Conservation (phyloP, 2,113 vertebrate species). For the Pimephales promelas region DNA sequence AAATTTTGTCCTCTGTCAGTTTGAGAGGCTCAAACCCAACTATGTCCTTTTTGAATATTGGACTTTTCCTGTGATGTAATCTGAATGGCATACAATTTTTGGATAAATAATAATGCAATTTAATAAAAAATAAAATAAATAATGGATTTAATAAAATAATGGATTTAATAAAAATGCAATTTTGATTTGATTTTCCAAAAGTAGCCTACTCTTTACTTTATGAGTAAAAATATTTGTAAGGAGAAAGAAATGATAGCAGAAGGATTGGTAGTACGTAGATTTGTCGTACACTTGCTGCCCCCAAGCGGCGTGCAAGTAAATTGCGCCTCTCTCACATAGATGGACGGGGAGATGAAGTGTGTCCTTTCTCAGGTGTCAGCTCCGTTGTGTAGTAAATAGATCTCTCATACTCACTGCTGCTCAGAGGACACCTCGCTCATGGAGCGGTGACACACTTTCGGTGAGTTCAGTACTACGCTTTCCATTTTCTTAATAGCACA, state of each 20-base stretch:
- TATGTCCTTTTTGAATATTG: too few relatives aligned
- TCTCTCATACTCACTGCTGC: constrained; percentile 7
- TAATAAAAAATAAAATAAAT: too few relatives aligned
- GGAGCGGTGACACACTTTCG: constrained; percentile 48
- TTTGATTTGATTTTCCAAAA: not conserved
- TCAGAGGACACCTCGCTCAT: constrained; percentile 43
- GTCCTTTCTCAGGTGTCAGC: constrained; percentile 37
- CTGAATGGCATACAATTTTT: too few relatives aligned
- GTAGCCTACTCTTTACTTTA: not conserved
- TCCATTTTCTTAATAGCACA: not conserved
- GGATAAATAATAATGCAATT: not conserved
- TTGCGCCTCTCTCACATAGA: constrained; percentile 4
- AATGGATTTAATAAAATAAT: too few relatives aligned
- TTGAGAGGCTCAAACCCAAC: too few relatives aligned
- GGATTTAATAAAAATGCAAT: too few relatives aligned
- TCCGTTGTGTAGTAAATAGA: constrained; percentile 32
- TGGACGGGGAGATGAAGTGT: not conserved
- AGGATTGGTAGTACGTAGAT: not conserved
- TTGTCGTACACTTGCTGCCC: constrained; percentile 5
- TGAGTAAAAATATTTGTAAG: not conserved
- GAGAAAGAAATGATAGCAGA: not conserved
- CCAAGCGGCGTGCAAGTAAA: constrained; percentile 13
- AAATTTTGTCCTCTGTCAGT: too few relatives aligned
- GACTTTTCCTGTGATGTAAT: too few relatives aligned
- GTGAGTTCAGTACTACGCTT: constrained; percentile 41